Evolutionary conservation across 2,113 vertebrate genomes (phyloP).

Genomic region (Sylvietta virens): DNA sequence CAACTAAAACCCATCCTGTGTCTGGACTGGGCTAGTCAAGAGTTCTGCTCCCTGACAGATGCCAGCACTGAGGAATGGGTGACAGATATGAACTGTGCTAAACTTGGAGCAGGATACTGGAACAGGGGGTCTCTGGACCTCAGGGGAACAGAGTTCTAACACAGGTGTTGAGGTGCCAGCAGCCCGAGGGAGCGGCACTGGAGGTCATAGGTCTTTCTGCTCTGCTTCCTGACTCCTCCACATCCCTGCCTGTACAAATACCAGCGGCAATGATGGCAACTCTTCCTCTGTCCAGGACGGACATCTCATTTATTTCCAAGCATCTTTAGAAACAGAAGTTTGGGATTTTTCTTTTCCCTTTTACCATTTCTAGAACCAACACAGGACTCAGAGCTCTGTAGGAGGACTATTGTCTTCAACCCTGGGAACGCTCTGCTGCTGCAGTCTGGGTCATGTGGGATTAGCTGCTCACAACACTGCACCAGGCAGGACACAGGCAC

Average conservation of each 20-base stretch:
- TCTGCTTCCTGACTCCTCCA: neutral
- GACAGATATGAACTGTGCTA: neutral
- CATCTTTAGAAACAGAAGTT: neutral
- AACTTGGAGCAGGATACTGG: neutral
- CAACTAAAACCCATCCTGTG: neutral
- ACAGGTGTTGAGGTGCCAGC: neutral
- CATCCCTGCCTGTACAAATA: neutral
- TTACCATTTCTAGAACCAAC: neutral
- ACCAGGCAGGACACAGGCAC: neutral
- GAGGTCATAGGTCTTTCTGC: neutral
- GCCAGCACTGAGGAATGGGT: neutral
- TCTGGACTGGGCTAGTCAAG: neutral
- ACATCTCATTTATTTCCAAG: neutral
- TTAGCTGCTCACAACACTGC: neutral
- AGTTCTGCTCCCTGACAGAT: neutral
- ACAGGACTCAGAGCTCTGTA: neutral
- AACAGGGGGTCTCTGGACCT: neutral
- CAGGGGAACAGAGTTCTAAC: neutral
- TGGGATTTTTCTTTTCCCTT: accelerated
- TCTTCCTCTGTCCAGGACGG: neutral
- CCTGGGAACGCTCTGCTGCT: neutral
- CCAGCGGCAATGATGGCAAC: neutral
- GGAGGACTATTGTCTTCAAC: neutral
- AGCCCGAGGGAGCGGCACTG: neutral
- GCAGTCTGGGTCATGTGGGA: neutral